phyloP scores from a whole-genome alignment of 2,113 vertebrate genomes.

The Hydropotes inermis region DNA sequence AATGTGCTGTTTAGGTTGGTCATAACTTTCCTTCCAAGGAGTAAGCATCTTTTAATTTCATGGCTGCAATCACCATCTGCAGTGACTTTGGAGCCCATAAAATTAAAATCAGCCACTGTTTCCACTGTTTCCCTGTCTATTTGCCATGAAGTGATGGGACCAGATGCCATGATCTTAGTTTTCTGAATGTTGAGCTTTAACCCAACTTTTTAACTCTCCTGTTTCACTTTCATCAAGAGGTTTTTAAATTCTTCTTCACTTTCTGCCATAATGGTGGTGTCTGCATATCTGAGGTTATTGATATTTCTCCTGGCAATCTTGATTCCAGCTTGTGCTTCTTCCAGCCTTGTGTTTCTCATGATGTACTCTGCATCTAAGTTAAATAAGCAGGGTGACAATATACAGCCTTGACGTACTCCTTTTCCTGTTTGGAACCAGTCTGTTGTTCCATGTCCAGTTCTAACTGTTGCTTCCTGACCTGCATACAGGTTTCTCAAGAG shows the following conservation, averaged over 20 bases:
- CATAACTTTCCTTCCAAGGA: neutral
- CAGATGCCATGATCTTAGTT: neutral
- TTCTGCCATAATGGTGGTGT: neutral
- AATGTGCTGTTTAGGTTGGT: neutral
- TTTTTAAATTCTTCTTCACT: neutral
- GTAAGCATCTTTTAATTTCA: neutral
- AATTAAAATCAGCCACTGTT: neutral
- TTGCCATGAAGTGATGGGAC: neutral
- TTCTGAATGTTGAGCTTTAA: neutral
- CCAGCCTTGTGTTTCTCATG: neutral
- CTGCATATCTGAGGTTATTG: neutral
- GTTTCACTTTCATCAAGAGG: neutral
- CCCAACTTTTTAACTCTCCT: neutral
- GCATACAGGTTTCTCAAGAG: neutral
- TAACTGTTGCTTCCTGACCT: neutral
- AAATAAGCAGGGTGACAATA: neutral
- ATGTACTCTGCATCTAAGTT: neutral
- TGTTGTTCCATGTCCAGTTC: neutral
- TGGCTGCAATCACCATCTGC: neutral
- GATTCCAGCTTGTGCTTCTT: neutral
- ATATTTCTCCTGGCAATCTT: accelerated
- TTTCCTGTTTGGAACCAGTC: neutral
- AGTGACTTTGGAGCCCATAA: neutral
- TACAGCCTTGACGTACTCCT: accelerated
- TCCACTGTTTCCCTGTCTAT: neutral